These are phyloP conservation scores for Myotis davidii DNA, from an alignment of 2,113 vertebrate species.

Conservation along the genomic window DNA sequence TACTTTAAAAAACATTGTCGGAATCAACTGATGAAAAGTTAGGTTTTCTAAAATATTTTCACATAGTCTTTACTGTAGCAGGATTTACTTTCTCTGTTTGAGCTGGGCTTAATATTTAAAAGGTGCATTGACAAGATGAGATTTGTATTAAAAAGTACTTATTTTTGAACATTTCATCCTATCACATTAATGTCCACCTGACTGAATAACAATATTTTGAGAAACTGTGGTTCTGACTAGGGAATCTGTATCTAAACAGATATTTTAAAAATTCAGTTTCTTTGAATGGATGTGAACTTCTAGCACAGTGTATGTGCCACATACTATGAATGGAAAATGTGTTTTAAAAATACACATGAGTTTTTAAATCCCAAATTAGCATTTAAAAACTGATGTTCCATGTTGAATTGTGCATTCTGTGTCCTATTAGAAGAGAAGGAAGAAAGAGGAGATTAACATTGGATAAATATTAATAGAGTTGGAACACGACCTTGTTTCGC, in stretches of 20 bases:
- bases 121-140: neutral
- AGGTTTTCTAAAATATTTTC: neutral
- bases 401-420: neutral
- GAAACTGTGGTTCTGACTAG: neutral
- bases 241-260: neutral
- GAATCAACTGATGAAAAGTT: neutral
- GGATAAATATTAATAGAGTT: neutral
- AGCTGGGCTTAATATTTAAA: neutral
- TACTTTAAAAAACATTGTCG: neutral
- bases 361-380: neutral
- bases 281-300: neutral
- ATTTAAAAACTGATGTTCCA: neutral
- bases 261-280: neutral
- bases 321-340: neutral
- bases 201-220: neutral
- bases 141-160: neutral
- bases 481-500: neutral
- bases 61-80: neutral
- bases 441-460: neutral
- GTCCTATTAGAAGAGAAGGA: neutral
- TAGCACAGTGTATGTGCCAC: neutral
- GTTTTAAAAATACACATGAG: neutral
- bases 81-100: neutral
- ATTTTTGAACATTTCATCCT: conserved; percentile 39
- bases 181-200: neutral